Conservation (phyloP, 1,140 invertebrate species). For the Drosophila murphyi region DNA sequence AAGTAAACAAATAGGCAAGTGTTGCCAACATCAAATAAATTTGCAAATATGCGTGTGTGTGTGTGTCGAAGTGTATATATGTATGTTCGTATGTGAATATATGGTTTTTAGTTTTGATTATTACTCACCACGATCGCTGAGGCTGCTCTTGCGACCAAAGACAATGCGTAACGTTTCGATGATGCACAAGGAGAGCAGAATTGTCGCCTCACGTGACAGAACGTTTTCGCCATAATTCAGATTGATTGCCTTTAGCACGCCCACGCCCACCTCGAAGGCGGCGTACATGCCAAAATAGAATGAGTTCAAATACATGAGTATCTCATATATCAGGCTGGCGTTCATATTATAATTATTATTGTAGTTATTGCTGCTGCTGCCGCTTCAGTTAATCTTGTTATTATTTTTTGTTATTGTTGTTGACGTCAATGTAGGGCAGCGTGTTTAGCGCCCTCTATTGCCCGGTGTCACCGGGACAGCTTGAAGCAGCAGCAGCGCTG, state of each 20-base stretch:
- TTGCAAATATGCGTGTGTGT: background rate
- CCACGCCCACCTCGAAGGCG: constrained; percentile 90
- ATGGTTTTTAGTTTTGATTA: constrained; percentile 6
- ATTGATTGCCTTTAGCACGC: constrained; percentile 90
- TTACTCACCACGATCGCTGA: constrained; percentile 91
- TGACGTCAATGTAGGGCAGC: constrained; percentile 31
- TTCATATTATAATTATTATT: constrained; percentile 84
- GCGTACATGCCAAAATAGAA: constrained; percentile 94
- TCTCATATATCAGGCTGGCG: constrained; percentile 91
- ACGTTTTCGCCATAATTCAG: constrained; percentile 90
- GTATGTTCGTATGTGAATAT: background rate
- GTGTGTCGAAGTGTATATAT: constrained; percentile 1
- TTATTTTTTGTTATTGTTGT: constrained; percentile 16
- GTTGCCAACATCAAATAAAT: constrained; percentile 24
- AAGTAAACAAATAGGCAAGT: constrained; percentile 44
- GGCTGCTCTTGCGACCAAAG: constrained; percentile 93
- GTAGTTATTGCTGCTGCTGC: constrained; percentile 15
- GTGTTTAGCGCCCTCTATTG: constrained; percentile 34
- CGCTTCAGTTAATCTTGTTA: constrained; percentile 28
- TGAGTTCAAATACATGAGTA: constrained; percentile 92
- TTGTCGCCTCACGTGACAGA: constrained; percentile 90
- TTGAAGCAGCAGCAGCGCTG: constrained; percentile 56
- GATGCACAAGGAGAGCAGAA: constrained; percentile 90
- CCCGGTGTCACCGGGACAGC: constrained; percentile 66
- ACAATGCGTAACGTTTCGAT: constrained; percentile 92